Evolutionary conservation across 2,797 vertebrate species (phyloP), one percentile per base, ranked within the genome.

Genomic region (Pantherophis alleghaniensis): DNA sequence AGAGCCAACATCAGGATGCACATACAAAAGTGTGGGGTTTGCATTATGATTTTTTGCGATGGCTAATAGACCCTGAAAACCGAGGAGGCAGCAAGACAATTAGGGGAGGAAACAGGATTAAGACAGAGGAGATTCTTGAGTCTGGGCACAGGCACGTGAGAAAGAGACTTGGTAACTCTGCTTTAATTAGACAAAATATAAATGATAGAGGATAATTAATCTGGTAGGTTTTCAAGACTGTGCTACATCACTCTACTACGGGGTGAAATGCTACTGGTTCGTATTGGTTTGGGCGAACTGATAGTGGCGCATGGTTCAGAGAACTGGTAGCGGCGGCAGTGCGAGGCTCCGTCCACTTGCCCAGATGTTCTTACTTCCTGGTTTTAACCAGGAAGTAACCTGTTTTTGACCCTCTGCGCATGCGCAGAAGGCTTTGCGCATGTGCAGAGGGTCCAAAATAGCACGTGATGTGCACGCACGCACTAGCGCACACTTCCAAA

Each of bases 391-490:
- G 51, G 51, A 53, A 53, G 9, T 53, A 53, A 53, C 51, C 51
- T 53, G 51, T 53, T 53, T 53, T 53, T 53, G 51, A 53, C 51
- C 51, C 51, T 53, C 51, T 53, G 51, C 0, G 51, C 51, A 53
- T 10, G 1, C 9, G 9, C 51, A 53, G 51, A 53, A 53, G 51
- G 9, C 51, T 53, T 53, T 53, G 51, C 7, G 51, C 51, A 1
- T 53, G 51, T 53, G 9, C 51, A 53, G 51, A 53, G 51, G 51
- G 7, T 53, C 51, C 51, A 53, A 53, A 53, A 53, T 53, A 53
- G 51, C 51, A 53, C 7, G 0, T 53, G 9, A 53, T 53, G 51
- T 10, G 51, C 9, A 10, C 1, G 0, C 9, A 53, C 0, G 9
- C 7, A 2, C 1, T 0, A 53, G 51, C 3, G 1, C 51, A 53